Conservation (phyloP, 2,797 vertebrate species). For the Synaphobranchus kaupii region DNA sequence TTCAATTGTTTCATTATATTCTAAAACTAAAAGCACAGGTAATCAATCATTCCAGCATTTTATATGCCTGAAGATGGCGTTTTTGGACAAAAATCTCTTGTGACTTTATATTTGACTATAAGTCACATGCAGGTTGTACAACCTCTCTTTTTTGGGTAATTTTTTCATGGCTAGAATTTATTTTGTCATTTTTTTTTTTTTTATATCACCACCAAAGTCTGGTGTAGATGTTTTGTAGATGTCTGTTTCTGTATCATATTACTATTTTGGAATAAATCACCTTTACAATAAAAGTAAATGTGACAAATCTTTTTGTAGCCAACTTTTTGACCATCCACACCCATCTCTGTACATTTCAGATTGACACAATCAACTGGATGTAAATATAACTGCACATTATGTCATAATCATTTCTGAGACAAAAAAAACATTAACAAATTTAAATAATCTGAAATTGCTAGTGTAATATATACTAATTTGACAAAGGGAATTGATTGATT, state of each 20-base stretch:
- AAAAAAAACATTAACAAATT: not conserved
- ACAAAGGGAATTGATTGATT: not conserved
- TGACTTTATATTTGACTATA: slow-evolving; percentile 67
- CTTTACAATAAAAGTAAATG: slow-evolving; percentile 89
- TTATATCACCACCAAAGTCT: slow-evolving; percentile 86
- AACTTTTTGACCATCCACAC: slow-evolving; percentile 36
- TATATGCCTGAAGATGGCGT: slow-evolving; percentile 73
- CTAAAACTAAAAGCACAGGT: slow-evolving; percentile 77
- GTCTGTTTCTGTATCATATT: slow-evolving; percentile 79
- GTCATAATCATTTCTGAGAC: not conserved
- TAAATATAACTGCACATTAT: not conserved
- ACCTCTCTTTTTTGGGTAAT: slow-evolving; percentile 64
- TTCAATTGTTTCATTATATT: slow-evolving; percentile 67
- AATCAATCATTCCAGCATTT: slow-evolving; percentile 75
- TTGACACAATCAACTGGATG: not conserved
- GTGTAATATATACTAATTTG: not conserved
- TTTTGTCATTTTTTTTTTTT: slow-evolving; percentile 69
- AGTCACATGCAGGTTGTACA: slow-evolving; percentile 67
- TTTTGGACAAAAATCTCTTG: slow-evolving; percentile 64
- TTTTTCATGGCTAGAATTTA: slow-evolving; percentile 53
- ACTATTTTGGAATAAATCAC: slow-evolving; percentile 94
- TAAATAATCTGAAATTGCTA: not conserved
- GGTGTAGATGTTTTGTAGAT: slow-evolving; percentile 87
- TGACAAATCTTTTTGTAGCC: slow-evolving; percentile 62
- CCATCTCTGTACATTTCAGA: not conserved